These are phyloP conservation scores for Drosophila emarginata DNA, from an alignment of 2,888 invertebrate species.

Conservation along the genomic window DNA sequence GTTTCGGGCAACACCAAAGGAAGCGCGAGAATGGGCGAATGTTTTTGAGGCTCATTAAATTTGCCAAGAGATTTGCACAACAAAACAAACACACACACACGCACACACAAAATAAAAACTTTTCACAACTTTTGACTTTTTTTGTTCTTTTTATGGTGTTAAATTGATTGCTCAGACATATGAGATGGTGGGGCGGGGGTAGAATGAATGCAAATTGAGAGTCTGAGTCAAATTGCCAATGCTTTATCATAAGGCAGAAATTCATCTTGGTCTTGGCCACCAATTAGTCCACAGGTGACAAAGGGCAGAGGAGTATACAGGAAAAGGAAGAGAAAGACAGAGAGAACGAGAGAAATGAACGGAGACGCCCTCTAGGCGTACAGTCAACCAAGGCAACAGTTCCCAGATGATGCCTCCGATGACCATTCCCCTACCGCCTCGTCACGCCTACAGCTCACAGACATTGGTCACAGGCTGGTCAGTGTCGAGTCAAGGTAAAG, in stretches of 20 bases:
- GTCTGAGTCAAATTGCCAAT: slow-evolving; percentile 38
- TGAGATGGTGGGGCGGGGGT: background rate
- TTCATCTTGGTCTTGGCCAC: slow-evolving; percentile 23
- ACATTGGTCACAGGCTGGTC: slow-evolving; percentile 11
- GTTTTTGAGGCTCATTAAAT: slow-evolving; percentile 76
- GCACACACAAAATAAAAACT: slow-evolving; percentile 47
- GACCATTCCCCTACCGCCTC: too few species aligned
- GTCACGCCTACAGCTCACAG: background rate
- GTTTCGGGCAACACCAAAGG: background rate
- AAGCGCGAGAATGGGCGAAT: background rate
- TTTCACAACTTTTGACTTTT: slow-evolving; percentile 46
- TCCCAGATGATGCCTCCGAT: background rate
- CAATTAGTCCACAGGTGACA: slow-evolving; percentile 49
- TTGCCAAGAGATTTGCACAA: slow-evolving; percentile 68
- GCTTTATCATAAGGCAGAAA: slow-evolving; percentile 51
- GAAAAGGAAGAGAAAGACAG: background rate
- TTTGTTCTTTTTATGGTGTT: slow-evolving; percentile 58
- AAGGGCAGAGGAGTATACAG: slow-evolving; percentile 14
- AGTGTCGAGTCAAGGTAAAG: background rate
- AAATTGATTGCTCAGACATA: slow-evolving; percentile 60
- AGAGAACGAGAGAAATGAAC: background rate
- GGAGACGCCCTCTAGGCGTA: background rate
- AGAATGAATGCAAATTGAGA: background rate
- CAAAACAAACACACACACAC: slow-evolving; percentile 40
- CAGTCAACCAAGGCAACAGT: slow-evolving; percentile 5